Base-by-base conservation (phyloP, 2,888 invertebrate genomes). In the Lagria hirta region DNA sequence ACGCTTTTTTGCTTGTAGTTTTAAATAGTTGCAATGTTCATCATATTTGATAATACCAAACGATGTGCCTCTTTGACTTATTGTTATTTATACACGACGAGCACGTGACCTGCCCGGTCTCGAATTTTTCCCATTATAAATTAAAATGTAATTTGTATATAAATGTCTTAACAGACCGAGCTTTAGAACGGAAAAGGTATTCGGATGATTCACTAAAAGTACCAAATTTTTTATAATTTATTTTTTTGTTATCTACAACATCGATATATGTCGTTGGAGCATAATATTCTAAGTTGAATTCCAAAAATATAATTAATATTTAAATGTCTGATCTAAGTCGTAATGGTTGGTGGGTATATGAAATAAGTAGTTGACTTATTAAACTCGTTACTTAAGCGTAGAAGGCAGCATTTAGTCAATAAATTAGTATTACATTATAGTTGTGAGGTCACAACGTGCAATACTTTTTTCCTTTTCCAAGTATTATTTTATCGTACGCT, bases 371-470 rank as follows among this genome's bases (percentile, higher is more conserved):
- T 55, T 50, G 36, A 43, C 43, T 47, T 47, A 40, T 34, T 63
- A 58, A 46, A 55, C 60, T 60, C 54, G 61, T 64, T 67, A 70
- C 69, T 70, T 70, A 69, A 66, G 54, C 54, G 50, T 52, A 48
- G 50, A 49, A 49, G 54, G 68, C 67, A 68, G 69, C 68, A 67
- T 71, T 71, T 69, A 70, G 69, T 71, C 68, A 65, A 58, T 68
- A 65, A 50, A 51, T 58, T 66, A 66, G 65, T 70, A 69, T 66
- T 66, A 66, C 57, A 57, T 56, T 43, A 58, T 44, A 63, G 57
- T 64, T 64, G 61, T 65, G 63, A 42, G 43, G 44, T 61, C 61
- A 55, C 61, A 60, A 66, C 62, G 69, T 70, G 71, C 71, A 71
- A 71, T 69, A 69, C 64, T 64, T 65, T 62, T 63, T 61, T 52